These are phyloP conservation scores for Coreius guichenoti DNA, from an alignment of 2,797 vertebrate species.

Conservation along the genomic window DNA sequence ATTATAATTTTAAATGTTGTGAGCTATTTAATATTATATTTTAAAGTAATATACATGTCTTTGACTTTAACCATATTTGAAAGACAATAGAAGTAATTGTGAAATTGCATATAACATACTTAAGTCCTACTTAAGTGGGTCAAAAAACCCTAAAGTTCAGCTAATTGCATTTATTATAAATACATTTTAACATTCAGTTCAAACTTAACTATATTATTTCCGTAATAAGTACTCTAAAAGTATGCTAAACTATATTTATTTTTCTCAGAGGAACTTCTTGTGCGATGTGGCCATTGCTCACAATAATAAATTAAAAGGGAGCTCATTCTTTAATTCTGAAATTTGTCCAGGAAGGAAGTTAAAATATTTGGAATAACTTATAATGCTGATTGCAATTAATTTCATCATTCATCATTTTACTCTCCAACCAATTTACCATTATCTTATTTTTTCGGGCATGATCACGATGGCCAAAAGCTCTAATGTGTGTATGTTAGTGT, in stretches of 20 bases:
- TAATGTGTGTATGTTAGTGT: not conserved
- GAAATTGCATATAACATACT: not conserved
- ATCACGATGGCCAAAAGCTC: conserved; percentile 5
- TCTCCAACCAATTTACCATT: not conserved
- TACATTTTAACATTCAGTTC: not conserved
- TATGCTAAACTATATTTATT: not conserved
- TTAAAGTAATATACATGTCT: not conserved
- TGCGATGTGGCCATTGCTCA: not conserved
- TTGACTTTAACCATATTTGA: no score
- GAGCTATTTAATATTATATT: not conserved
- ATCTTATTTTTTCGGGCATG: not conserved
- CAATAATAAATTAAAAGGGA: not conserved
- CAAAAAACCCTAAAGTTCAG: not conserved
- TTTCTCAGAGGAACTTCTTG: not conserved
- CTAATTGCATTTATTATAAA: not conserved
- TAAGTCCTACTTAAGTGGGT: not conserved
- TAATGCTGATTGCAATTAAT: conserved; percentile 5
- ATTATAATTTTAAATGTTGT: not conserved
- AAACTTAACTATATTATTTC: not conserved
- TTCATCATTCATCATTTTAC: conserved; percentile 10
- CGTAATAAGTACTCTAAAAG: not conserved
- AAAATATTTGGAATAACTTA: not conserved
- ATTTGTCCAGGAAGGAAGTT: not conserved
- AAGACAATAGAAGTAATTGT: no score
- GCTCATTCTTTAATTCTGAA: not conserved